These are phyloP conservation scores for Agrochola lota DNA, from an alignment of 2,888 invertebrate species.

Conservation along the genomic window DNA sequence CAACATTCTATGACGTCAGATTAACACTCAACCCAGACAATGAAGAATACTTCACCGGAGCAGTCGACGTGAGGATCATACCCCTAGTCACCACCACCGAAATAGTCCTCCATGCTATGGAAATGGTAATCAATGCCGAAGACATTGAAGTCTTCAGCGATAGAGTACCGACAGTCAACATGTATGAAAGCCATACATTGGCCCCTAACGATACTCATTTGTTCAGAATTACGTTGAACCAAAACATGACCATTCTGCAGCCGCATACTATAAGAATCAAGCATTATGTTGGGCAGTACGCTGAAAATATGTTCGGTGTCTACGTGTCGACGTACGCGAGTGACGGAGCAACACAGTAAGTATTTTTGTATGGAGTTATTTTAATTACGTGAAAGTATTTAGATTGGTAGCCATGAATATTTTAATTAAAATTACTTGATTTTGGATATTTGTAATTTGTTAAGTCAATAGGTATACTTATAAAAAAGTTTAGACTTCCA, in stretches of 20 bases:
- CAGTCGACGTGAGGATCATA: conserved; percentile 82
- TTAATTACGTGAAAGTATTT: conserved; percentile 28
- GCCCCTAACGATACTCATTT: conserved; percentile 85
- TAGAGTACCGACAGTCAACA: conserved; percentile 55
- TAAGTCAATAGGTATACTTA: background rate
- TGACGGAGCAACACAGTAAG: conserved; percentile 76
- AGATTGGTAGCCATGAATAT: background rate
- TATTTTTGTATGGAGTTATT: conserved; percentile 54
- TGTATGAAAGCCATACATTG: conserved; percentile 67
- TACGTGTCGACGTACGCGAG: conserved; percentile 90
- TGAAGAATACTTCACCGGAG: conserved; percentile 83
- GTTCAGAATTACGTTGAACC: conserved; percentile 84
- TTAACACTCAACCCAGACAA: conserved; percentile 86
- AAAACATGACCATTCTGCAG: conserved; percentile 74
- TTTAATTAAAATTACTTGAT: background rate
- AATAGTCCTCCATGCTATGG: conserved; percentile 87
- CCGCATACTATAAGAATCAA: conserved; percentile 88
- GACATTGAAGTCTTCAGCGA: conserved; percentile 71
- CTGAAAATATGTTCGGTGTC: conserved; percentile 91
- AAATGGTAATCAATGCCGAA: conserved; percentile 74
- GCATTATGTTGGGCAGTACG: conserved; percentile 90
- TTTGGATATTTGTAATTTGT: background rate
- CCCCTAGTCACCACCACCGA: conserved; percentile 73
- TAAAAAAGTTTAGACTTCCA: background rate
- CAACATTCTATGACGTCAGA: conserved; percentile 88